These are phyloP conservation scores for Sparus aurata DNA, from an alignment of 2,797 vertebrate species.

Conservation along the genomic window DNA sequence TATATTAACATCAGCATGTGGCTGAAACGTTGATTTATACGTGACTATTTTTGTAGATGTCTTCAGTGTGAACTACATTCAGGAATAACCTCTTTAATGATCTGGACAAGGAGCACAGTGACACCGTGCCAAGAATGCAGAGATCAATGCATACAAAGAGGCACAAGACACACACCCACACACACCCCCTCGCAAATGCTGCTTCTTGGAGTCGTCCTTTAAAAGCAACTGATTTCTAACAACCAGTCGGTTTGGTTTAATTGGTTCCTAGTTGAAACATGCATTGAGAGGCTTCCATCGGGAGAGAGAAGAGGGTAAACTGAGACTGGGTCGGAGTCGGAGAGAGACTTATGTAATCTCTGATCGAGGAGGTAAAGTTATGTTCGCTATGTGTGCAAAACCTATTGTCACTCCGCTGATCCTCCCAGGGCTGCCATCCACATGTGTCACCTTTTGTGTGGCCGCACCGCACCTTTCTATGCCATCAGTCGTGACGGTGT, in stretches of 20 bases:
- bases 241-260: neutral
- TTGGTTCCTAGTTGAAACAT: neutral
- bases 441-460: conserved; percentile 36
- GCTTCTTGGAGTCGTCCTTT: neutral
- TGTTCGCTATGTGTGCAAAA: neutral
- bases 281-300: neutral
- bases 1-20: neutral
- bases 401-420: conserved; percentile 28
- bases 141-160: neutral
- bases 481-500: neutral
- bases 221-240: neutral
- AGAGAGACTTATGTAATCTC: neutral
- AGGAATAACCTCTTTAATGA: neutral
- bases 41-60: neutral
- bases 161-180: neutral
- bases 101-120: neutral
- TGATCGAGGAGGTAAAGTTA: conserved; percentile 12
- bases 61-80: neutral
- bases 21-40: neutral
- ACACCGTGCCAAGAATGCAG: neutral
- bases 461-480: conserved; percentile 45
- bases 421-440: conserved; percentile 21
- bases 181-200: neutral
- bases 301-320: neutral
- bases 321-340: neutral